Percentiles rank a stretch among this genome's conserved stretches.
These are phyloP conservation scores for Drosophila leonis DNA, from an alignment of 2,888 invertebrate genomes.

Conservation along the genomic window DNA sequence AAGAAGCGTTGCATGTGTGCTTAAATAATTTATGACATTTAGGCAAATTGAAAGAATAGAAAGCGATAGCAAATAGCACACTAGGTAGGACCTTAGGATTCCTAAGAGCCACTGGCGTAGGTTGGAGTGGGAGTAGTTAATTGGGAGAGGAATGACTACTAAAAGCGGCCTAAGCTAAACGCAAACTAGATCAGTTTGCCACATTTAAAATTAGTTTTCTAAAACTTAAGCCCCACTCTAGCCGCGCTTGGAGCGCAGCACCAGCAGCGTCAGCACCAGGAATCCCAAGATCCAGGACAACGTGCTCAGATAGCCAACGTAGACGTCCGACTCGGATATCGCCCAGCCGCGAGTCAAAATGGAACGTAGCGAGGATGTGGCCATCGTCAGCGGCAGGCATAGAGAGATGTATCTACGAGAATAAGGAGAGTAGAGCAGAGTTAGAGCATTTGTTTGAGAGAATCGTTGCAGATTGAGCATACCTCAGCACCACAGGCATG, in stretches of 20 bases:
- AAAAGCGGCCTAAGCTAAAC: constrained; percentile 55
- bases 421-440: background rate
- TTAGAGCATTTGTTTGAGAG: background rate
- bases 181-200: constrained; percentile 48
- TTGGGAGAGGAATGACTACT: constrained; percentile 55
- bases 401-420: constrained; percentile 89
- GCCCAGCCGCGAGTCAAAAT: constrained; percentile 96
- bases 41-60: constrained; percentile 26
- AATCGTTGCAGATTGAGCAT: constrained; percentile 21
- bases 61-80: constrained; percentile 16
- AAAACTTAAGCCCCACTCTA: constrained; percentile 88
- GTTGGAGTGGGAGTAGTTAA: constrained; percentile 1
- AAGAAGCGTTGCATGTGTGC: constrained; percentile 53
- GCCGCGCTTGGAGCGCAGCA: constrained; percentile 92
- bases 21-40: constrained; percentile 81
- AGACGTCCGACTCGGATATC: constrained; percentile 92
- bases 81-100: constrained; percentile 41
- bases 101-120: constrained; percentile 24
- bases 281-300: constrained; percentile 94
- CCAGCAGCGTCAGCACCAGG: constrained; percentile 91
- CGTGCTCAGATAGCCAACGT: constrained; percentile 94
- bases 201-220: constrained; percentile 53
- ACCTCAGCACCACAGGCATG: constrained; percentile 93
- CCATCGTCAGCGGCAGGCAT: constrained; percentile 94
- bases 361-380: constrained; percentile 95